Evolutionary conservation across 2,113 vertebrate genomes (phyloP).

Genomic region (Sphaerodactylus townsendi): DNA sequence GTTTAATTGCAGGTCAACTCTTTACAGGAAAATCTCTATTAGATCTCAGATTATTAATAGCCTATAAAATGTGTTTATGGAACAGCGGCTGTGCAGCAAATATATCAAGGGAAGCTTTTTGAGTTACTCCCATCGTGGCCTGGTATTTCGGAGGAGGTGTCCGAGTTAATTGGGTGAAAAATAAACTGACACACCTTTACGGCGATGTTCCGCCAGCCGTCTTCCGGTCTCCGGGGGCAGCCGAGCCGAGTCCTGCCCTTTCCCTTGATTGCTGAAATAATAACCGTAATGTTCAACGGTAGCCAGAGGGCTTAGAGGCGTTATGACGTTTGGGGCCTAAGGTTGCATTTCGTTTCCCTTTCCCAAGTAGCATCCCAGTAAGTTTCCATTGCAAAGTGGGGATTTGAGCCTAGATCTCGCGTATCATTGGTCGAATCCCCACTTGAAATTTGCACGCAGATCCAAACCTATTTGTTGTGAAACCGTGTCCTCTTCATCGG

Average conservation of each 20-base stretch:
- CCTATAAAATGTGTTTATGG: constrained; percentile 35
- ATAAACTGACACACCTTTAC: background rate
- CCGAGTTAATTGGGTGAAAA: constrained; percentile 20
- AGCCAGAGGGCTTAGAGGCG: too few species aligned
- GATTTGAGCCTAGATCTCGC: too few species aligned
- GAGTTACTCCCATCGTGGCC: background rate
- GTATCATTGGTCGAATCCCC: too few species aligned
- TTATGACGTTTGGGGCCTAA: too few species aligned
- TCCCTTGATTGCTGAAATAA: background rate
- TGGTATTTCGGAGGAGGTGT: background rate
- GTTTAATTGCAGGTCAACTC: constrained; percentile 33
- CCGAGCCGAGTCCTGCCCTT: background rate
- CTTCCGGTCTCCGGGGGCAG: background rate
- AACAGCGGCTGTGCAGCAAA: constrained; percentile 13
- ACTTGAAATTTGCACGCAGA: too few species aligned
- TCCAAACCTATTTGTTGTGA: too few species aligned
- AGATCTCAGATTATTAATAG: constrained; percentile 35
- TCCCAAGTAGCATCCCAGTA: too few species aligned
- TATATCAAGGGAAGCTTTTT: background rate
- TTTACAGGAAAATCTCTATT: constrained; percentile 31
- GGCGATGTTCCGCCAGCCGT: background rate
- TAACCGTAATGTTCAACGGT: too few species aligned
- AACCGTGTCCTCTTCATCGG: too few species aligned
- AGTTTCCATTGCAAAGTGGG: too few species aligned
- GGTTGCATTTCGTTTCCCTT: too few species aligned